A percentile compares a stretch with the other conserved stretches of the same genome.
phyloP scores from a whole-genome alignment of 2,113 vertebrate species.

The Dicrurus megarhynchus region DNA sequence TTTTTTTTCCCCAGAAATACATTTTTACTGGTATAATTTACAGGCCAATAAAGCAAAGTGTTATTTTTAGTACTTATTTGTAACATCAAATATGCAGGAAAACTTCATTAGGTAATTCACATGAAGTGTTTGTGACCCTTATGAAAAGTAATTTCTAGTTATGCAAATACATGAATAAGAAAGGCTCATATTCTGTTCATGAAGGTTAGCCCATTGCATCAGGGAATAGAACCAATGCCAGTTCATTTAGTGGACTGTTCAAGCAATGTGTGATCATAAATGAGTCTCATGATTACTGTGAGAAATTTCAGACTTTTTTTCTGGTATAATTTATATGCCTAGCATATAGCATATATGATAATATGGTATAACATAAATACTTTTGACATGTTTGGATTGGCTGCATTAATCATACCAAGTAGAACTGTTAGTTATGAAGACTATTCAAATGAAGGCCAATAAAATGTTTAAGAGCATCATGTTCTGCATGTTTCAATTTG shows the following conservation, averaged over 20 bases:
- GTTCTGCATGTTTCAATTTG: background rate
- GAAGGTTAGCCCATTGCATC: background rate
- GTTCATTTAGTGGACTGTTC: background rate
- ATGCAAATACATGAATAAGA: background rate
- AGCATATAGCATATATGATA: background rate
- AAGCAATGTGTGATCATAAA: background rate
- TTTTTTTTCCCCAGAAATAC: background rate
- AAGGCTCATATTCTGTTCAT: background rate
- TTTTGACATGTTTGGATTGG: conserved; percentile 19
- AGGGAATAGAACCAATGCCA: background rate
- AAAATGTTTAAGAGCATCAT: background rate
- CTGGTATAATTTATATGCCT: background rate
- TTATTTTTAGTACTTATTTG: background rate
- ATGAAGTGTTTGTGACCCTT: background rate
- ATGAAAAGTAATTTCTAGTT: background rate
- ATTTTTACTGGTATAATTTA: background rate
- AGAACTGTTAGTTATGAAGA: conserved; percentile 5
- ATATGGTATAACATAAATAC: background rate
- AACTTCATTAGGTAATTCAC: background rate
- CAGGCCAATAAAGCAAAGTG: background rate
- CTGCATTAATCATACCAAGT: background rate
- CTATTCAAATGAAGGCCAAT: background rate
- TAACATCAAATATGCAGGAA: background rate
- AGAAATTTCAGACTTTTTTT: background rate
- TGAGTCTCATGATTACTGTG: background rate